These are phyloP conservation scores for Oceanites oceanicus DNA, from an alignment of 2,113 vertebrate genomes.

Conservation along the genomic window DNA sequence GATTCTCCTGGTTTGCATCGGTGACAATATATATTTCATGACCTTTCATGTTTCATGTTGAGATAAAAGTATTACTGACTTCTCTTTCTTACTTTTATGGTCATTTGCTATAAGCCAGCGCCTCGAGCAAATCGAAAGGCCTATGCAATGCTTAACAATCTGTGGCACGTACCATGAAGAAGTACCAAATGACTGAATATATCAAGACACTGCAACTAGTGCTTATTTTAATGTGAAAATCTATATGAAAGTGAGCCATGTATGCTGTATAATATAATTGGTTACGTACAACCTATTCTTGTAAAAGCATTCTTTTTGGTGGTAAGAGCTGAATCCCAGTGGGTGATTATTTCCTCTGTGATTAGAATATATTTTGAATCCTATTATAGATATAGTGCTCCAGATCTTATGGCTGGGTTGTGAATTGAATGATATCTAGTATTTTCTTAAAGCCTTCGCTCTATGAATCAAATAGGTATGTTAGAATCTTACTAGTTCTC, in stretches of 20 bases:
- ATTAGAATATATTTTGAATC: not conserved
- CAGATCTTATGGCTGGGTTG: not conserved
- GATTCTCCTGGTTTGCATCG: not conserved
- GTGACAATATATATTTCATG: not conserved
- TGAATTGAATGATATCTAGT: not conserved
- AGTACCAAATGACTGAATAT: not conserved
- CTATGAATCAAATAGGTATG: not conserved
- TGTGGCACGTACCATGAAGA: not conserved
- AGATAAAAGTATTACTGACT: not conserved
- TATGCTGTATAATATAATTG: not conserved
- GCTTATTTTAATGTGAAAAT: constrained; percentile 24
- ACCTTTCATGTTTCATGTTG: not conserved
- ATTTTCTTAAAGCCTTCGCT: not conserved
- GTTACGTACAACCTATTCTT: not conserved
- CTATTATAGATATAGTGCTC: not conserved
- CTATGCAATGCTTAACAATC: not conserved
- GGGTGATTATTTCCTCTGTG: constrained; percentile 21
- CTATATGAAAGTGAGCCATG: constrained; percentile 15
- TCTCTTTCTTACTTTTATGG: not conserved
- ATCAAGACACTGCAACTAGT: not conserved
- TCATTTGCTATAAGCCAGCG: not conserved
- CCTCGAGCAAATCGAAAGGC: not conserved
- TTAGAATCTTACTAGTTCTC: not conserved
- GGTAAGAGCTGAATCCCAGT: not conserved
- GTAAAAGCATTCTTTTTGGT: constrained; percentile 4